Evolutionary conservation across 2,888 invertebrate genomes (phyloP).

Genomic region (Steinernema carpocapsae): DNA sequence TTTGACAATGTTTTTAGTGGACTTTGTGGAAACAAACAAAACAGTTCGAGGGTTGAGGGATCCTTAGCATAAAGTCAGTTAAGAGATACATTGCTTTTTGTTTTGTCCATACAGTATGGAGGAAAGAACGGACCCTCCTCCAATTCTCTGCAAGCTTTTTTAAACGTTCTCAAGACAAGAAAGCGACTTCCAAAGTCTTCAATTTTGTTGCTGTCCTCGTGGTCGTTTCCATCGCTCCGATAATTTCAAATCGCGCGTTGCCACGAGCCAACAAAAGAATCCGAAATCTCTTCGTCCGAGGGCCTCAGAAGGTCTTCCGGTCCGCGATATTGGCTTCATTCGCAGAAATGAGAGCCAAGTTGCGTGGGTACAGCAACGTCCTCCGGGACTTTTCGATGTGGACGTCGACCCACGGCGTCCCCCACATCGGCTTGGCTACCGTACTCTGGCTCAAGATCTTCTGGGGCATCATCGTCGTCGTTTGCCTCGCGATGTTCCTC

Average conservation of each 20-base stretch:
- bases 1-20: no score
- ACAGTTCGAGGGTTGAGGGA: no score
- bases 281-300: not conserved
- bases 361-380: slow-evolving; percentile 26
- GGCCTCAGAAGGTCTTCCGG: not conserved
- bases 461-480: slow-evolving; percentile 58
- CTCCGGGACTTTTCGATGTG: slow-evolving; percentile 61
- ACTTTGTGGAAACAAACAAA: no score
- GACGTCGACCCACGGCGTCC: slow-evolving; percentile 65
- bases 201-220: no score
- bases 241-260: slow-evolving; percentile 11
- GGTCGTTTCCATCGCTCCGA: no score
- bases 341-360: not conserved
- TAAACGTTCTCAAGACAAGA: no score
- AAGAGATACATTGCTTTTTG: no score
- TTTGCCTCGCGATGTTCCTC: slow-evolving; percentile 53
- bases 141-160: no score
- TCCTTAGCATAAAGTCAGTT: no score
- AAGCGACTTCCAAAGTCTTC: not conserved
- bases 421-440: slow-evolving; percentile 64
- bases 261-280: slow-evolving; percentile 4
- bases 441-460: slow-evolving; percentile 52
- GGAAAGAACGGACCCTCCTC: no score
- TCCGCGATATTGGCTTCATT: not conserved
- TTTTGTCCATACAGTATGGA: not conserved